Conservation (phyloP, 1,140 invertebrate species). For the Oscheius sp. region DNA sequence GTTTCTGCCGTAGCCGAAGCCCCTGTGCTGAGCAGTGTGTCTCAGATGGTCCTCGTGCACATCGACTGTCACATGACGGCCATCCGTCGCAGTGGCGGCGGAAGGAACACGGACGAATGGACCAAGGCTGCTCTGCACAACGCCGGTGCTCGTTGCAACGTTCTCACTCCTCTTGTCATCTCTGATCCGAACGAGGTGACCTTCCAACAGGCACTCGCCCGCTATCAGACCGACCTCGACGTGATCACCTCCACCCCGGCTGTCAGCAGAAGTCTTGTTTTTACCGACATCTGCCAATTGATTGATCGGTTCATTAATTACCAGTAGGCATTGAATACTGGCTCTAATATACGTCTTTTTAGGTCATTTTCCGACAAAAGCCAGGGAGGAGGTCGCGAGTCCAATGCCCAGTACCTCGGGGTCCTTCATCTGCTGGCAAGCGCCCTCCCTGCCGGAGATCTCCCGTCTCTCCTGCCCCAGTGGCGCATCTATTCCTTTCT, state of each 20-base stretch:
- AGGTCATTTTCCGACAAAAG: conserved; percentile 89
- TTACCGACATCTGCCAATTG: conserved; percentile 79
- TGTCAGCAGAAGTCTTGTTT: conserved; percentile 75
- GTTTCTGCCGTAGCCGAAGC: conserved; percentile 76
- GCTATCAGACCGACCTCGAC: not conserved
- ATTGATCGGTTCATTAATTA: conserved; percentile 85
- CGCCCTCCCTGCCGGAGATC: conserved; percentile 8
- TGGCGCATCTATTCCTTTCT: conserved; percentile 26
- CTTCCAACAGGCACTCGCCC: not conserved
- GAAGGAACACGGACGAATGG: conserved; percentile 33
- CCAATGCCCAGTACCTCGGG: conserved; percentile 77
- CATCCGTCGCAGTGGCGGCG: conserved; percentile 65
- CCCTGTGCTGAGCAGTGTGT: conserved; percentile 83
- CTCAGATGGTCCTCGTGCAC: conserved; percentile 96
- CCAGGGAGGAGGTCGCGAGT: conserved; percentile 84
- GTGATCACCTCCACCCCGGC: conserved; percentile 16
- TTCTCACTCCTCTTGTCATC: conserved; percentile 89
- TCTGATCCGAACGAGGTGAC: conserved; percentile 79
- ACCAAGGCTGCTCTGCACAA: conserved; percentile 82
- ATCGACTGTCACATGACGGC: conserved; percentile 96
- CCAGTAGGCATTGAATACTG: conserved; percentile 63
- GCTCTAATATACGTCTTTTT: not conserved
- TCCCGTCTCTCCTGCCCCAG: not conserved
- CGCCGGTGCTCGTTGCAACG: conserved; percentile 94
- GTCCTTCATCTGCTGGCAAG: conserved; percentile 34